Percentiles rank a stretch among this genome's conserved stretches.
Evolutionary conservation across 2,888 invertebrate species (phyloP).

Genomic region (Thyatira batis): DNA sequence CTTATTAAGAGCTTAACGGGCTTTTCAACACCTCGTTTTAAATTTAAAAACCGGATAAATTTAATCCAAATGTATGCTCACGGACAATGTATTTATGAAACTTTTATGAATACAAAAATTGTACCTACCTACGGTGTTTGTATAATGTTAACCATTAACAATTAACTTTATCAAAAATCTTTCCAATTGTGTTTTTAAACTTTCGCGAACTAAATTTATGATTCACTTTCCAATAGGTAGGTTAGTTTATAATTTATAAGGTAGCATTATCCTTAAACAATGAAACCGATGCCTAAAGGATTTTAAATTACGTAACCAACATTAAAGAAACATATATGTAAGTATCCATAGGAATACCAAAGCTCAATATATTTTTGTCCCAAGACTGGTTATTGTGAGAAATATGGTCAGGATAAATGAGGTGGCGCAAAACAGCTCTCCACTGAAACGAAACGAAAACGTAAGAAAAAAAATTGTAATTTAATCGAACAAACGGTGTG

Average conservation of each 20-base stretch:
- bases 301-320: too few relatives aligned
- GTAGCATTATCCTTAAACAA: neutral
- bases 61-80: conserved; percentile 13
- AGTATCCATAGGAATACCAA: too few relatives aligned
- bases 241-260: neutral
- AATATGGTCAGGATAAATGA: neutral
- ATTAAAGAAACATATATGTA: too few relatives aligned
- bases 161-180: too few relatives aligned
- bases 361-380: too few relatives aligned
- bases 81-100: neutral
- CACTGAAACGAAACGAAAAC: neutral
- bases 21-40: conserved; percentile 28
- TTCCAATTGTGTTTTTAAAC: neutral
- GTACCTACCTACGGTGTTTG: too few relatives aligned
- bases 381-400: neutral
- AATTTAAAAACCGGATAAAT: conserved; percentile 29
- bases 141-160: too few relatives aligned
- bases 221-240: neutral
- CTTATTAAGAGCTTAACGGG: conserved; percentile 31
- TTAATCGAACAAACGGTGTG: neutral
- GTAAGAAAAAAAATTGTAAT: neutral
- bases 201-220: neutral
- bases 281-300: too few relatives aligned
- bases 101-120: neutral
- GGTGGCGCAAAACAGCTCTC: neutral